phyloP scores from a whole-genome alignment of 2,797 vertebrate genomes.

The Ceryle rudis region DNA sequence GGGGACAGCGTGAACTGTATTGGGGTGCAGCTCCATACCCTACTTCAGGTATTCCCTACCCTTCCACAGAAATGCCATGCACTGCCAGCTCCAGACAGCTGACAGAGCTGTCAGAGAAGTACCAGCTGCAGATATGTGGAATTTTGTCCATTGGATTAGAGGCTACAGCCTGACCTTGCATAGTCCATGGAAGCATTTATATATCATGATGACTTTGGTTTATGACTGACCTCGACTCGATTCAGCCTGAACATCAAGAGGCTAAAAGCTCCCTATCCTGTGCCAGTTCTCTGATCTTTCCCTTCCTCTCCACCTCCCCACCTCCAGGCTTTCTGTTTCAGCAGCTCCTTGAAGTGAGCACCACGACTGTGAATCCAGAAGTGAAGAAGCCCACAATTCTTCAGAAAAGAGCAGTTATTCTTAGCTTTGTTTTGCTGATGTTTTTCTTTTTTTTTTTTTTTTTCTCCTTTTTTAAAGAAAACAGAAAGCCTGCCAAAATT shows the following conservation, averaged over 20 bases:
- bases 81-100: neutral
- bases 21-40: neutral
- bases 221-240: neutral
- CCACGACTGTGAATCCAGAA: conserved; percentile 33
- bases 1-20: accelerated
- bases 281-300: conserved; percentile 57
- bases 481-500: conserved; percentile 63
- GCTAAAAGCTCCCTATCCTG: neutral
- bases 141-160: neutral
- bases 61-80: neutral
- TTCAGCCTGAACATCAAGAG: conserved; percentile 7
- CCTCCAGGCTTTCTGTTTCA: conserved; percentile 36
- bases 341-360: conserved; percentile 63
- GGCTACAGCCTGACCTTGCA: neutral
- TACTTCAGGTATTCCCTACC: neutral
- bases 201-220: neutral
- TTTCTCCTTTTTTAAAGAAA: neutral
- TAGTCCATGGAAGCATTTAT: neutral
- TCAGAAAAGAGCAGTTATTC: conserved; percentile 70
- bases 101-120: neutral
- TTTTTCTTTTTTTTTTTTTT: conserved; percentile 60
- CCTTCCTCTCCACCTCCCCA: neutral
- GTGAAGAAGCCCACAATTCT: conserved; percentile 24
- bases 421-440: conserved; percentile 59
- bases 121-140: neutral